Conservation (phyloP, 2,797 vertebrate genomes). For the Margarornis squamiger region DNA sequence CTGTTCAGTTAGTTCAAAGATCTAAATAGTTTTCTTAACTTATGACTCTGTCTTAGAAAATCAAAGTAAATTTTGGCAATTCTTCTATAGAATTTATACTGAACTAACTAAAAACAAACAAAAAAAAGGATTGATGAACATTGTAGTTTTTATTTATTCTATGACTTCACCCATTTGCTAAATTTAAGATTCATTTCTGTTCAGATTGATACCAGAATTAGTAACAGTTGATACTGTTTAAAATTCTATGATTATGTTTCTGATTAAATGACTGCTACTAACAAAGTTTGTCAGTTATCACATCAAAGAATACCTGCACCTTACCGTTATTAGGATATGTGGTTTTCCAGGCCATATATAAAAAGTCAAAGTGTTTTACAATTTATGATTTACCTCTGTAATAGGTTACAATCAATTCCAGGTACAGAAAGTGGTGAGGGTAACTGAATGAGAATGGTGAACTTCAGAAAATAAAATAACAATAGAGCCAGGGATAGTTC, state of each 20-base stretch:
- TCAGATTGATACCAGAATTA: neutral
- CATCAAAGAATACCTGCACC: neutral
- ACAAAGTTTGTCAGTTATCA: neutral
- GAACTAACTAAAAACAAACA: neutral
- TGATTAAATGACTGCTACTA: neutral
- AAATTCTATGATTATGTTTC: neutral
- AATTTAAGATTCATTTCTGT: neutral
- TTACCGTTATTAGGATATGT: neutral
- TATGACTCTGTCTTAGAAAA: neutral
- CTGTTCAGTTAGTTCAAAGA: neutral
- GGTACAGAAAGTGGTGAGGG: neutral
- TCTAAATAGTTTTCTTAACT: neutral
- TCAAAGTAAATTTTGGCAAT: neutral
- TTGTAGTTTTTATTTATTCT: neutral
- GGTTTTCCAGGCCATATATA: neutral
- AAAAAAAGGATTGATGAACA: neutral
- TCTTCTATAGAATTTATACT: neutral
- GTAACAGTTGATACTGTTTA: neutral
- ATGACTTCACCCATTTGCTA: neutral
- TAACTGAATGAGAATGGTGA: neutral
- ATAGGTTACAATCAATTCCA: neutral
- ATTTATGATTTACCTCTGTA: neutral
- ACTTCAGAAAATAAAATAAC: neutral
- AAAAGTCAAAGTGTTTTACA: neutral
- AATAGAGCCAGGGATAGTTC: neutral